These are phyloP conservation scores for Hydractinia echinata DNA, from an alignment of 30 jellyfish, hydroid and myxozoan species.

Conservation along the genomic window DNA sequence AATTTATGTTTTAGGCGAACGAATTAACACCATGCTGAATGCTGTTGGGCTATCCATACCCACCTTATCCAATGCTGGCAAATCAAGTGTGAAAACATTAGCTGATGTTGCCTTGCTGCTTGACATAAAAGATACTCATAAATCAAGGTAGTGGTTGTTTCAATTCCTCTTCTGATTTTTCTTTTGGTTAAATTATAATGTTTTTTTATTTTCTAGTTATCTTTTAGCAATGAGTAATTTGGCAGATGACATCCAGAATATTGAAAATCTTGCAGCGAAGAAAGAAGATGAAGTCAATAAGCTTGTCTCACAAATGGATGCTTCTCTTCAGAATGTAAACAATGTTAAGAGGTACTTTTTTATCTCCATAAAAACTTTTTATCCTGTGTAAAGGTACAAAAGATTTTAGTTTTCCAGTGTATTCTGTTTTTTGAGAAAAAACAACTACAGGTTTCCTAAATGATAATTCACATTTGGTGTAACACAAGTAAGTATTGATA, in stretches of 20 bases:
- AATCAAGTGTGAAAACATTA: conserved; percentile 4
- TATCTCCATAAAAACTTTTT: no score
- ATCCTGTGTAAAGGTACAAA: no score
- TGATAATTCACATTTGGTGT: no score
- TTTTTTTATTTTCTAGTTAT: background rate
- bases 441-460: no score
- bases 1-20: background rate
- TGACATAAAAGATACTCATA: conserved; percentile 20
- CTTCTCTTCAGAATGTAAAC: no score
- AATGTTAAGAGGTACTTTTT: no score
- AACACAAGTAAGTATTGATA: no score
- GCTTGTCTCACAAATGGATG: no score
- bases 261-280: background rate
- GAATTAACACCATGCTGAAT: conserved; percentile 3
- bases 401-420: no score
- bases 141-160: conserved; percentile 7
- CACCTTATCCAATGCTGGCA: conserved; percentile 42
- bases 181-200: background rate
- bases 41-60: conserved; percentile 18
- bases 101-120: conserved; percentile 24
- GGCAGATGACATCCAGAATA: background rate
- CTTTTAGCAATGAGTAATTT: conserved; percentile 5
- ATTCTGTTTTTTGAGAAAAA: no score
- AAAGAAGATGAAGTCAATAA: background rate
- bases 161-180: no score